Evolutionary conservation across 2,113 vertebrate genomes (phyloP).

Genomic region (Nerophis lumbriciformis): DNA sequence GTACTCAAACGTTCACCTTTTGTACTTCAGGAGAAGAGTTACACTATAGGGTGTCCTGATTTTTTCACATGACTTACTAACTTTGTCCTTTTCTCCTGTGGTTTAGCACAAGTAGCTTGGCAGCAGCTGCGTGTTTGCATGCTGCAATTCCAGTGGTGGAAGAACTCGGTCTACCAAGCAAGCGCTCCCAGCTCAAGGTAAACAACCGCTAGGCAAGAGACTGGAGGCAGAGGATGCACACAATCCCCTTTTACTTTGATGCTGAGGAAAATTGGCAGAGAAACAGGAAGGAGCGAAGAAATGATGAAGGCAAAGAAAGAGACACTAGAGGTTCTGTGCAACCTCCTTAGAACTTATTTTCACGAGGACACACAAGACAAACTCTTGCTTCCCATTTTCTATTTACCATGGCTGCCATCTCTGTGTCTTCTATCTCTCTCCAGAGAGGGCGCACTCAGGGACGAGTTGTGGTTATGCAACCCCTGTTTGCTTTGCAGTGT

Average conservation of each 20-base stretch:
- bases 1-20: too few species aligned
- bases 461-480: constrained; percentile 52
- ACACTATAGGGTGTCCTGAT: too few species aligned
- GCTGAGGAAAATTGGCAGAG: constrained; percentile 14
- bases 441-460: constrained; percentile 34
- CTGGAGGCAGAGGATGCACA: constrained; percentile 12
- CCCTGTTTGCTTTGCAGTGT: constrained; percentile 18
- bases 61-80: too few species aligned
- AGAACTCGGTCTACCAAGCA: constrained; percentile 39
- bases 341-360: too few species aligned
- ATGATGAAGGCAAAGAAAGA: background rate
- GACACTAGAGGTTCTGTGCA: too few species aligned
- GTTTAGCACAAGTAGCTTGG: constrained; percentile 49
- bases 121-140: constrained; percentile 43
- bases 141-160: constrained; percentile 49
- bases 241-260: constrained; percentile 19
- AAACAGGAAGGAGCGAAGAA: background rate
- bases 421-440: constrained; percentile 26
- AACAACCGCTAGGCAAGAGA: constrained; percentile 50
- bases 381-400: too few species aligned
- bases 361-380: too few species aligned
- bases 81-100: constrained; percentile 4
- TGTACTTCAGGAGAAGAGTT: too few species aligned
- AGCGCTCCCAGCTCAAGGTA: constrained; percentile 40
- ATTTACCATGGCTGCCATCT: background rate